Percentiles rank a stretch among this genome's conserved stretches.
phyloP scores from a whole-genome alignment of 2,888 invertebrate genomes.

The Lamellibrachia satsuma region DNA sequence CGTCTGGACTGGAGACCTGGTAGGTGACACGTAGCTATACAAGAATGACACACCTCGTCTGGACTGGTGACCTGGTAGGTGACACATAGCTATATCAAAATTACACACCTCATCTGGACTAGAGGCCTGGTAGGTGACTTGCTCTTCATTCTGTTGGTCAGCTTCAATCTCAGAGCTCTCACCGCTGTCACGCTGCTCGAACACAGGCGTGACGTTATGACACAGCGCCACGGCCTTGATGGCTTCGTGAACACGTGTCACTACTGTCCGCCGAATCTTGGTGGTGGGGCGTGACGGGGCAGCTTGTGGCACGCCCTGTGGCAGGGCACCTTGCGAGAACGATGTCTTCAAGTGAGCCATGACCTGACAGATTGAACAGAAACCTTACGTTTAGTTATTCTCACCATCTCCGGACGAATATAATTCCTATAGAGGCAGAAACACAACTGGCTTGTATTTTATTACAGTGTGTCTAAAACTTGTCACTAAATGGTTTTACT shows the following conservation, averaged over 20 bases:
- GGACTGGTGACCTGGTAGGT: background rate
- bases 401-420: background rate
- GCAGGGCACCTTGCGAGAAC: slow-evolving; percentile 47
- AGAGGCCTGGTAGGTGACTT: slow-evolving; percentile 75
- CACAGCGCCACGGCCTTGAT: slow-evolving; percentile 86
- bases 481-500: too few relatives aligned
- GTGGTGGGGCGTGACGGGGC: slow-evolving; percentile 19
- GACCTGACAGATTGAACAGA: slow-evolving; percentile 63
- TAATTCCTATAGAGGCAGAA: too few relatives aligned
- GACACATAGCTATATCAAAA: background rate
- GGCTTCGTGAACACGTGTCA: slow-evolving; percentile 72
- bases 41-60: background rate
- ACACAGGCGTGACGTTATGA: slow-evolving; percentile 98
- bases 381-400: background rate
- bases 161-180: slow-evolving; percentile 55
- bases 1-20: slow-evolving; percentile 70
- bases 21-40: background rate
- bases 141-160: slow-evolving; percentile 59
- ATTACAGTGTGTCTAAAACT: too few relatives aligned
- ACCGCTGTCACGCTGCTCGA: slow-evolving; percentile 70
- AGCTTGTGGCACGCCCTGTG: background rate
- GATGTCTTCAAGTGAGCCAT: slow-evolving; percentile 67
- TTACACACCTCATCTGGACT: slow-evolving; percentile 76
- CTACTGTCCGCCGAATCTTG: slow-evolving; percentile 75
- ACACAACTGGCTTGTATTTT: too few relatives aligned